A percentile compares a stretch with the other conserved stretches of the same genome.
Evolutionary conservation across 2,113 vertebrate species (phyloP).

Genomic region (Erpornis zantholeuca): DNA sequence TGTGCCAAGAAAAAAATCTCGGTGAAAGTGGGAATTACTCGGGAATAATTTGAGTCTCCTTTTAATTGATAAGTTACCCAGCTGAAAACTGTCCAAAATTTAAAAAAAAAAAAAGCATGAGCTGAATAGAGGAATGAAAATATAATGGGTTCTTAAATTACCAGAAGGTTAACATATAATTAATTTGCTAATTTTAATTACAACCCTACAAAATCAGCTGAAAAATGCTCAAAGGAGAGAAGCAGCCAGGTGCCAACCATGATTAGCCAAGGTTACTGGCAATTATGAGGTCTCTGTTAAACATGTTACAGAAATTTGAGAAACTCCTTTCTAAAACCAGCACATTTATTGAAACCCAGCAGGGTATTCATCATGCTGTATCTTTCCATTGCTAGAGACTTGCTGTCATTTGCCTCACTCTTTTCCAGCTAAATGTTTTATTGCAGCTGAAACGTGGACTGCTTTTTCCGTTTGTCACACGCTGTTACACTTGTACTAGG

Average conservation of each 20-base stretch:
- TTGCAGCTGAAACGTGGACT: not conserved
- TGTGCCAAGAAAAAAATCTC: not conserved
- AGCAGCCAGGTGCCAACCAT: not conserved
- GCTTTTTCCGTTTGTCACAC: not conserved
- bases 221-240: not conserved
- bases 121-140: slow-evolving; percentile 1
- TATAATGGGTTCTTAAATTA: slow-evolving; percentile 39
- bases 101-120: not conserved
- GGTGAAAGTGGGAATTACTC: not conserved
- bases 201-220: not conserved
- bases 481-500: not conserved
- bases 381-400: not conserved
- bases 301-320: not conserved
- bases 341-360: not conserved
- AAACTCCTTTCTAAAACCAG: not conserved
- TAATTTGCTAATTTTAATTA: slow-evolving; percentile 55
- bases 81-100: not conserved
- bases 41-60: not conserved
- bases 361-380: not conserved
- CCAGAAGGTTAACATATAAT: slow-evolving; percentile 36
- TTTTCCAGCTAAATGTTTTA: not conserved
- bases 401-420: not conserved
- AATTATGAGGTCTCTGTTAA: slow-evolving; percentile 34
- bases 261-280: slow-evolving; percentile 11
- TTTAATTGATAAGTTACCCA: slow-evolving; percentile 17